A percentile compares a stretch with the other conserved stretches of the same genome.
phyloP scores from a whole-genome alignment of 1,140 invertebrate species.

The Ptiloglossa arizonensis region DNA sequence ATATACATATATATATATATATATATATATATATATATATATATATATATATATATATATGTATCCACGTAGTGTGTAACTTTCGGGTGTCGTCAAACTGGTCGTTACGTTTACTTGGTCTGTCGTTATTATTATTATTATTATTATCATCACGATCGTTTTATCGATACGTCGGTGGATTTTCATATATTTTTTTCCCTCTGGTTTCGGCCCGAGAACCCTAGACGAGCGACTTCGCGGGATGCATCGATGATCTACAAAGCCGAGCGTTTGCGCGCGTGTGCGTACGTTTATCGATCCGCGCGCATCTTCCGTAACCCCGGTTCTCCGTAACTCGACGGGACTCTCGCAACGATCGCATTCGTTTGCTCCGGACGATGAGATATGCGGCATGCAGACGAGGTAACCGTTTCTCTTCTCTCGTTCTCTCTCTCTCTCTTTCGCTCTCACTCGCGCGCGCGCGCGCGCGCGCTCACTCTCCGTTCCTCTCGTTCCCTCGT shows the following conservation, averaged over 20 bases:
- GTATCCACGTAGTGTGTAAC: slow-evolving; percentile 32
- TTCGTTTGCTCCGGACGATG: slow-evolving; percentile 35
- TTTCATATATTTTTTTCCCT: slow-evolving; percentile 6
- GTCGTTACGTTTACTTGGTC: not conserved
- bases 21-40: not conserved
- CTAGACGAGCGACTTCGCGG: slow-evolving; percentile 1
- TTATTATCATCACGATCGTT: not conserved
- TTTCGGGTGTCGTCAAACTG: slow-evolving; percentile 21
- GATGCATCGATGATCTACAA: slow-evolving; percentile 45
- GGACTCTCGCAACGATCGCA: slow-evolving; percentile 1
- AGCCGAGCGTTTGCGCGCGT: slow-evolving; percentile 12
- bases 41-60: too few species aligned
- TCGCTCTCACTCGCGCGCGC: not conserved
- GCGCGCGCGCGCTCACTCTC: not conserved
- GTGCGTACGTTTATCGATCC: slow-evolving; percentile 16
- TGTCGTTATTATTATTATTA: not conserved
- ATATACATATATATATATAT: not conserved
- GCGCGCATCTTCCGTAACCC: slow-evolving; percentile 10
- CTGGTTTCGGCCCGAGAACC: slow-evolving; percentile 11
- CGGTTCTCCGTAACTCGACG: slow-evolving; percentile 1
- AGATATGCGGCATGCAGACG: slow-evolving; percentile 48
- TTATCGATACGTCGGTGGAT: not conserved
- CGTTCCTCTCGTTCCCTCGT: not conserved
- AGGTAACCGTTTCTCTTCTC: slow-evolving; percentile 4
- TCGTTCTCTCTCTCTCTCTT: not conserved